A percentile compares a stretch with the other conserved stretches of the same genome.
phyloP scores from a whole-genome alignment of 2,797 vertebrate genomes.

The Microctenopoma lineatum region DNA sequence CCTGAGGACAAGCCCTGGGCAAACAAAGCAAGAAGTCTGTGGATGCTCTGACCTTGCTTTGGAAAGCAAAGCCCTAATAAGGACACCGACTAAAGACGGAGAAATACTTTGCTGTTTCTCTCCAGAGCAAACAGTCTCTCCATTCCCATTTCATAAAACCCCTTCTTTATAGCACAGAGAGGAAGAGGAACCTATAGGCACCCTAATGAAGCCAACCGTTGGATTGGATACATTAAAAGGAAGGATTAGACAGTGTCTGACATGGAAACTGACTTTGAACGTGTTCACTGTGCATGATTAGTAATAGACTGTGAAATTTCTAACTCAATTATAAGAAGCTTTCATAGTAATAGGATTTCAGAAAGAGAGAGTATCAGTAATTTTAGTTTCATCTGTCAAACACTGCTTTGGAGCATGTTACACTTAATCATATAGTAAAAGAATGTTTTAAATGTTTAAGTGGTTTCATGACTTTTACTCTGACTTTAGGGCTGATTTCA shows the following conservation, averaged over 20 bases:
- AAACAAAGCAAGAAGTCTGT: conserved; percentile 80
- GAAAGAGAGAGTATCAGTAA: conserved; percentile 68
- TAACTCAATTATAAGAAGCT: conserved; percentile 73
- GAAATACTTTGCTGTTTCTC: conserved; percentile 67
- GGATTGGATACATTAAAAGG: conserved; percentile 73
- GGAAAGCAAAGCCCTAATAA: conserved; percentile 79
- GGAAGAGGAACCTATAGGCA: conserved; percentile 69
- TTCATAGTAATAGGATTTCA: conserved; percentile 76
- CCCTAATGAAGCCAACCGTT: conserved; percentile 73
- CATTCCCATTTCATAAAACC: conserved; percentile 66
- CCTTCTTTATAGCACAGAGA: conserved; percentile 73
- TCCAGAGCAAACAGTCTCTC: conserved; percentile 72
- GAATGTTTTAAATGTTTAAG: conserved; percentile 49
- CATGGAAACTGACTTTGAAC: conserved; percentile 78
- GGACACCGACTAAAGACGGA: conserved; percentile 72
- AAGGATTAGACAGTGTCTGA: conserved; percentile 75
- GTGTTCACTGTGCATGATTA: conserved; percentile 72
- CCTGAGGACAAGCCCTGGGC: conserved; percentile 79
- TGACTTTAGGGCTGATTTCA: conserved; percentile 32
- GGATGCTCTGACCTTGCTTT: conserved; percentile 78
- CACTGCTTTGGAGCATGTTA: conserved; percentile 62
- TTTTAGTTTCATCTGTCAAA: conserved; percentile 72
- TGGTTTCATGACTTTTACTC: conserved; percentile 53
- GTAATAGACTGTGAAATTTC: conserved; percentile 74
- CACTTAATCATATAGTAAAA: conserved; percentile 54